Evolutionary conservation across 2,888 invertebrate species (phyloP).

Genomic region (Tineola bisselliella): DNA sequence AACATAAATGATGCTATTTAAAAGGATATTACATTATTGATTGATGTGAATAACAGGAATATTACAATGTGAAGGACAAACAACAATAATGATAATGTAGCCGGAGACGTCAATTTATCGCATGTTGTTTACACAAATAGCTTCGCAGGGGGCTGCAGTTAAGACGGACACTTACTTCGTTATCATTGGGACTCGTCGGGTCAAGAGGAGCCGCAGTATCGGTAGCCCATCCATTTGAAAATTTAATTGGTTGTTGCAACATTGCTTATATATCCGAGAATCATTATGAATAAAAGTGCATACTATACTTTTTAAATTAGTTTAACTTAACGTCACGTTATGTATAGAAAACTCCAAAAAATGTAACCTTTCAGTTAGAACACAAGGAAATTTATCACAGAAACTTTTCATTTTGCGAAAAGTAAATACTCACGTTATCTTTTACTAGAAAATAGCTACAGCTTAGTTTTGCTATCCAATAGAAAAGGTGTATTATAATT

Average conservation of each 20-base stretch:
- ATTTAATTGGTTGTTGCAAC: slow-evolving; percentile 22
- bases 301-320: neutral
- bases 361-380: neutral
- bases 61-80: neutral
- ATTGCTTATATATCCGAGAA: slow-evolving; percentile 16
- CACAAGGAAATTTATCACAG: neutral
- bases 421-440: neutral
- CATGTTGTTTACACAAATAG: slow-evolving; percentile 35
- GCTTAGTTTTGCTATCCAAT: neutral
- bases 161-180: slow-evolving; percentile 40
- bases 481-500: neutral
- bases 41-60: neutral
- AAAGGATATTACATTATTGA: slow-evolving; percentile 1
- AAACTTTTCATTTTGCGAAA: neutral
- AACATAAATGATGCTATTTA: neutral
- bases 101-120: neutral
- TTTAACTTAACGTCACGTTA: neutral
- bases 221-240: slow-evolving; percentile 57
- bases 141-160: slow-evolving; percentile 47
- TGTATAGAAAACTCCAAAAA: neutral
- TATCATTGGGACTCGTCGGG: slow-evolving; percentile 46
- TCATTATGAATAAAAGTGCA: neutral
- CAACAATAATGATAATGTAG: slow-evolving; percentile 5
- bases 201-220: slow-evolving; percentile 55
- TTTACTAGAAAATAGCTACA: neutral